Percentiles rank a stretch among this genome's conserved stretches.
phyloP scores from a whole-genome alignment of 2,113 vertebrate species.

The Saguinus imperator region DNA sequence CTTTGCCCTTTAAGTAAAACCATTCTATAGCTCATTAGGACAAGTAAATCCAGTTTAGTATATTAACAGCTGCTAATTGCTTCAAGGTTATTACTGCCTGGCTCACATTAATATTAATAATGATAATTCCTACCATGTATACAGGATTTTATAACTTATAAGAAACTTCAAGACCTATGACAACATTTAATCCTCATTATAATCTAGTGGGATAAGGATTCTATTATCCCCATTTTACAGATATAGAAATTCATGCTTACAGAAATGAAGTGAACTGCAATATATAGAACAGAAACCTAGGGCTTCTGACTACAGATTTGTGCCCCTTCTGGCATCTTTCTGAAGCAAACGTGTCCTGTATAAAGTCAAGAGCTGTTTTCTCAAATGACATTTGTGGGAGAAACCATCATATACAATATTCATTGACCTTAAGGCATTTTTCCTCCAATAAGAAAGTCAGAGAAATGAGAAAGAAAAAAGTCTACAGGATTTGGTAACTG shows the following conservation, averaged over 20 bases:
- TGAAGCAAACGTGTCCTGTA: not conserved
- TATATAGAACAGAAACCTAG: not conserved
- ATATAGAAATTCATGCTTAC: not conserved
- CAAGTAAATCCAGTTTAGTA: slow-evolving; percentile 70
- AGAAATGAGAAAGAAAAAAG: not conserved
- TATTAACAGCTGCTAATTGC: slow-evolving; percentile 70
- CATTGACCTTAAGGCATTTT: not conserved
- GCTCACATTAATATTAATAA: slow-evolving; percentile 68
- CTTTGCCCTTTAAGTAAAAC: slow-evolving; percentile 70
- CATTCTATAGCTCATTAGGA: slow-evolving; percentile 69
- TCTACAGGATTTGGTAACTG: not conserved
- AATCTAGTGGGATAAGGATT: not conserved
- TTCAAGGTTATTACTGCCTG: slow-evolving; percentile 64
- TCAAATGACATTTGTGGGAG: not conserved
- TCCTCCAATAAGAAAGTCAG: slow-evolving; percentile 1
- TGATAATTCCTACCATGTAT: slow-evolving; percentile 49
- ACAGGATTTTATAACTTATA: slow-evolving; percentile 52
- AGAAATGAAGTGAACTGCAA: slow-evolving; percentile 1
- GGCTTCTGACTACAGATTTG: not conserved
- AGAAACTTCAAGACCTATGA: not conserved
- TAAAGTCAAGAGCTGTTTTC: not conserved
- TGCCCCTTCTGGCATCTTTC: not conserved
- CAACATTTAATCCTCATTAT: not conserved
- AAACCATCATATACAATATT: not conserved
- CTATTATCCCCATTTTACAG: slow-evolving; percentile 54